Evolutionary conservation across 2,113 vertebrate genomes (phyloP).

Genomic region (Pseudorhombus dupliciocellatus): DNA sequence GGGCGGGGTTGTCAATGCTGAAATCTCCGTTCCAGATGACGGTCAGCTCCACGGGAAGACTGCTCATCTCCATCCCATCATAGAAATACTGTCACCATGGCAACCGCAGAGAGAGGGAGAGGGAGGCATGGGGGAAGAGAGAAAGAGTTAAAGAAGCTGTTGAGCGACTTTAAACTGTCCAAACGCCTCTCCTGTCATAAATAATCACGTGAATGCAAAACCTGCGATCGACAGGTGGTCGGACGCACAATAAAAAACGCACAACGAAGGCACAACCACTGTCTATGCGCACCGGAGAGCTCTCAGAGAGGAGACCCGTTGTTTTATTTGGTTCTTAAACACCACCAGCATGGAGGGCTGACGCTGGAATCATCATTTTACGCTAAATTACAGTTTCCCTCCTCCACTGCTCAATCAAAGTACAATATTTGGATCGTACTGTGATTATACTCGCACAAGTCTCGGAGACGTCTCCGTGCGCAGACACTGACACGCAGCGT

Average conservation of each 20-base stretch:
- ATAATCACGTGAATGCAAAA: slow-evolving; percentile 17
- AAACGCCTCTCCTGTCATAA: slow-evolving; percentile 23
- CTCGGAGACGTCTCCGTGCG: slow-evolving; percentile 28
- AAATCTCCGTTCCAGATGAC: slow-evolving; percentile 99
- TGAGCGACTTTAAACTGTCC: slow-evolving; percentile 42
- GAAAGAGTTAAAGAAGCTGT: slow-evolving; percentile 16
- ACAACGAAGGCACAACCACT: slow-evolving; percentile 12
- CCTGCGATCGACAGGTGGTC: slow-evolving; percentile 56
- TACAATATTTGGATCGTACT: slow-evolving; percentile 71
- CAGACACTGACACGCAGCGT: slow-evolving; percentile 48
- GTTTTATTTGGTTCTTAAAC: slow-evolving; percentile 47
- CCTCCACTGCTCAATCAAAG: slow-evolving; percentile 63
- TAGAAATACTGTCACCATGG: slow-evolving; percentile 89
- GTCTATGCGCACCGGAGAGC: slow-evolving; percentile 10
- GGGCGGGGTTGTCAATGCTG: slow-evolving; percentile 97
- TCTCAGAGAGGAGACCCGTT: slow-evolving; percentile 42
- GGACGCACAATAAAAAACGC: slow-evolving; percentile 10
- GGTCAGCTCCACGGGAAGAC: slow-evolving; percentile 93
- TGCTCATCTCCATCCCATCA: slow-evolving; percentile 97
- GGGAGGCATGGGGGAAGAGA: slow-evolving; percentile 6
- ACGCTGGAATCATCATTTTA: slow-evolving; percentile 65
- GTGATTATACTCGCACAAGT: slow-evolving; percentile 63
- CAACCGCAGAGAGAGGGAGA: slow-evolving; percentile 36
- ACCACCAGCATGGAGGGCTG: slow-evolving; percentile 42
- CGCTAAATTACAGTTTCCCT: slow-evolving; percentile 65